phyloP scores from a whole-genome alignment of 2,888 invertebrate species.

The Leistus spinibarbis region DNA sequence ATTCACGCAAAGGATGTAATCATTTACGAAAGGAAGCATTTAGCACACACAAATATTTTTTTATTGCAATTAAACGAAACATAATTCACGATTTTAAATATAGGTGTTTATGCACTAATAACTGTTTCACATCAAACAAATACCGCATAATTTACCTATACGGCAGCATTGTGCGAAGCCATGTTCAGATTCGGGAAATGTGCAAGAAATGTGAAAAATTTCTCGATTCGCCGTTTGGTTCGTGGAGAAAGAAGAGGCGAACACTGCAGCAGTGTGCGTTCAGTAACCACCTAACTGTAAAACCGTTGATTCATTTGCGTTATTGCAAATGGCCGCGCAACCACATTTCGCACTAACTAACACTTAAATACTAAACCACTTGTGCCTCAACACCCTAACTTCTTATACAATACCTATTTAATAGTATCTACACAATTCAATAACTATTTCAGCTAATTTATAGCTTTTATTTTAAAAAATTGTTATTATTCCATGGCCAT shows the following conservation, averaged over 20 bases:
- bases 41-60: slow-evolving; percentile 21
- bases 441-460: no score
- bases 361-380: no score
- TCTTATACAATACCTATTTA: no score
- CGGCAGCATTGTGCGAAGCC: slow-evolving; percentile 51
- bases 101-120: slow-evolving; percentile 27
- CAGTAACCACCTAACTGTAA: slow-evolving; percentile 32
- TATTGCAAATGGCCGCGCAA: background rate
- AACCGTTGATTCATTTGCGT: background rate
- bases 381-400: no score
- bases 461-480: no score
- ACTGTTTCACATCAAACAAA: slow-evolving; percentile 17
- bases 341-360: background rate
- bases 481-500: no score
- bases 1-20: slow-evolving; percentile 36
- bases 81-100: slow-evolving; percentile 25
- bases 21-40: slow-evolving; percentile 33
- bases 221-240: slow-evolving; percentile 26
- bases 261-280: slow-evolving; percentile 39
- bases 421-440: no score
- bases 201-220: slow-evolving; percentile 28
- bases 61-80: slow-evolving; percentile 35
- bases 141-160: slow-evolving; percentile 19
- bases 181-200: slow-evolving; percentile 51
- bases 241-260: slow-evolving; percentile 34